Evolutionary conservation across 2,888 invertebrate species (phyloP), one percentile per base, ranked within the genome.

Genomic region (Hybos culiciformis): DNA sequence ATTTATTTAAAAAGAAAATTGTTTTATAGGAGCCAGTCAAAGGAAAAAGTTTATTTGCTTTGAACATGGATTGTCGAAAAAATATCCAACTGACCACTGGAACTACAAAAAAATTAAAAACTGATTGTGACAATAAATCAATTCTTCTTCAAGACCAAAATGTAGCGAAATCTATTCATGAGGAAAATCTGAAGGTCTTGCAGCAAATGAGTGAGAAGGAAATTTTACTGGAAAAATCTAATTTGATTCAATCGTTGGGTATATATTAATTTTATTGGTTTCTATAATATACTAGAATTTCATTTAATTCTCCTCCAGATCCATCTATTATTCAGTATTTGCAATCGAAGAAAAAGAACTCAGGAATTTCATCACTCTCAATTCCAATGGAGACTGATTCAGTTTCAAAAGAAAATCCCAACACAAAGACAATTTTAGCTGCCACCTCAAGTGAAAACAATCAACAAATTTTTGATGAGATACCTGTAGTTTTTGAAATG

Each of bases 201-300:
- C 68, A 69, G 32, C 63, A 72, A 56, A 81, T 92, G 83, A 72
- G 75, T 2, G 69, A 75, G 50, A 70, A 76, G 41, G 84, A 91
- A 54, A 88, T 92, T 52, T 53, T 83, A 14, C 71, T 73, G 41
- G 88, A 90, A 60, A 75, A 77, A 49, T 66, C 76, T 48, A 78
- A 79, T 54, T 63, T 93, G 18, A 54, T 87, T 9, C 59, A 70
- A 18, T 56, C 63, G 1, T 47, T 64, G 21, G 63, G 66, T 65
- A 18, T 36, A 31, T 44, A 11, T 21, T 31, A 24, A 18, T n/a
- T n/a, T n/a, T n/a, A n/a, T n/a, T n/a, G 8, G 8, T n/a, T 36
- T 7, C 8, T 2, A 33, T 24, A 21, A 11, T 29, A 41, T n/a
- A 26, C 11, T 37, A 14, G 31, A 23, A 14, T 42, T 34, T 15